Percentiles rank a stretch among this genome's conserved stretches.
phyloP scores from a whole-genome alignment of 2,797 vertebrate species.

The Schizopygopsis pylzovi region DNA sequence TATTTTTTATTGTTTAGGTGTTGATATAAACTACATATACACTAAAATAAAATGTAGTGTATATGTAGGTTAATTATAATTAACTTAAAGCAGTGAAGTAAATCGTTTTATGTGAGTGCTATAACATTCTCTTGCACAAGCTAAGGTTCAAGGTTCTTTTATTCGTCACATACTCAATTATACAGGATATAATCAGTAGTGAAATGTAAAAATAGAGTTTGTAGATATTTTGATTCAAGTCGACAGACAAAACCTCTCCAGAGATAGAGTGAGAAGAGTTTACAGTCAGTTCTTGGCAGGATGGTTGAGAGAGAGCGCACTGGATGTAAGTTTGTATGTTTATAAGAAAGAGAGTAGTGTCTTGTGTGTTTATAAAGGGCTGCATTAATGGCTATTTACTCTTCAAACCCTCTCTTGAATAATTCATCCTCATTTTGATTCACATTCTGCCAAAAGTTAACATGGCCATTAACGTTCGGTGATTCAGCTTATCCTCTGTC shows the following conservation, averaged over 20 bases:
- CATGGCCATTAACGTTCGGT: not conserved
- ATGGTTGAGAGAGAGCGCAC: not conserved
- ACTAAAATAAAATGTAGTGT: too few relatives aligned
- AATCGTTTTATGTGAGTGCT: not conserved
- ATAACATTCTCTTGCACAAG: not conserved
- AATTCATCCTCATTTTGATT: not conserved
- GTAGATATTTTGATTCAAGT: not conserved
- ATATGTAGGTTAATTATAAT: not conserved
- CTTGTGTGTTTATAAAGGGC: not conserved
- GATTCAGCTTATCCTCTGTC: not conserved
- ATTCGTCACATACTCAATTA: too few relatives aligned
- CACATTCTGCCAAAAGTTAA: not conserved
- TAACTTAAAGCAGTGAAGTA: not conserved
- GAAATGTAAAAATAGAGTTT: not conserved
- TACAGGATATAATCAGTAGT: too few relatives aligned
- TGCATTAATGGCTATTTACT: not conserved
- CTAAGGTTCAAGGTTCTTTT: too few relatives aligned
- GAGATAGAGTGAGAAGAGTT: not conserved
- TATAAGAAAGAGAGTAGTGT: conserved; percentile 5
- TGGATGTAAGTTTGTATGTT: not conserved
- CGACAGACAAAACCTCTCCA: not conserved
- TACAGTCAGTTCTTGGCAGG: not conserved
- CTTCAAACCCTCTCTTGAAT: not conserved
- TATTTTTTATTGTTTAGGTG: not conserved
- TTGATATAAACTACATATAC: not conserved